A percentile compares a stretch with the other conserved stretches of the same genome.
Evolutionary conservation across 2,888 invertebrate species (phyloP).

Genomic region (Acheta domesticus): DNA sequence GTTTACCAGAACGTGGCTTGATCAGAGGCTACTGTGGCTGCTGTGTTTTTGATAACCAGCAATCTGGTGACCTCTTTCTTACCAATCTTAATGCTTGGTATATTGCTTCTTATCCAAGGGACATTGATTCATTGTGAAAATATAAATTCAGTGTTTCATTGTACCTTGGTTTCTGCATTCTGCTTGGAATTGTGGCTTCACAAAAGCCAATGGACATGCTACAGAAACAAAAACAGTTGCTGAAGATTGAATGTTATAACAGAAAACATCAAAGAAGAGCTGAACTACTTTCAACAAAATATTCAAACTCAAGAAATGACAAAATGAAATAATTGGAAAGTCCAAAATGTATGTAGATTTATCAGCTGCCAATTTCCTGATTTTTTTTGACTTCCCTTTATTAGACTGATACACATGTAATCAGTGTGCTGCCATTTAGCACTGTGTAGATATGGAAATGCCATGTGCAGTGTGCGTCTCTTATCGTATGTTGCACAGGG

Average conservation of each 20-base stretch:
- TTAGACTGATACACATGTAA: conserved; percentile 2
- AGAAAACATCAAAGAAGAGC: not conserved
- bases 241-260: not conserved
- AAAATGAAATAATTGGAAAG: not conserved
- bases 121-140: not conserved
- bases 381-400: not conserved
- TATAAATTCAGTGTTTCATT: not conserved
- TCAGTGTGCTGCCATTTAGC: not conserved
- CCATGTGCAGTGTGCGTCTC: not conserved
- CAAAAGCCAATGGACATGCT: not conserved
- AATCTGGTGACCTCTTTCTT: conserved; percentile 7
- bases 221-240: not conserved
- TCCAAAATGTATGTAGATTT: conserved; percentile 11
- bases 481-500: not conserved
- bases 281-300: not conserved
- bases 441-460: not conserved
- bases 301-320: not conserved
- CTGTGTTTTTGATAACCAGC: not conserved
- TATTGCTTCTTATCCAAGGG: conserved; percentile 1
- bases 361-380: not conserved
- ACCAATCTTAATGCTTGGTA: conserved; percentile 18
- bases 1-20: conserved; percentile 18
- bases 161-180: not conserved
- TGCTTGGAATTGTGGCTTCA: not conserved
- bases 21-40: conserved; percentile 2